A percentile compares a stretch with the other conserved stretches of the same genome.
These are phyloP conservation scores for Nasalis larvatus DNA, from an alignment of 2,113 vertebrate genomes.

Conservation along the genomic window DNA sequence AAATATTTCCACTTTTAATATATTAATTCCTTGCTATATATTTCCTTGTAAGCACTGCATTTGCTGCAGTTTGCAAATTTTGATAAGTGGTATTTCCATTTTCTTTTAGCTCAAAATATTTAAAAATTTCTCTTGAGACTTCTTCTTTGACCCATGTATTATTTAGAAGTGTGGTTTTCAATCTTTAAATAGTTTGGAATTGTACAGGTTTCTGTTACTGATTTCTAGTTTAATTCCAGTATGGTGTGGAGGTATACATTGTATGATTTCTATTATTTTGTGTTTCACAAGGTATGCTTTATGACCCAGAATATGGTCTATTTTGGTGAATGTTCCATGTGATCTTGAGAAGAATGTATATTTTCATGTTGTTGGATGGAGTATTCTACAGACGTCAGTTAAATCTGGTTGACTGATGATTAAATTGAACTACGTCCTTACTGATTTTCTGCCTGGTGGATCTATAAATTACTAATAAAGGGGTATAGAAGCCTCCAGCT, in stretches of 20 bases:
- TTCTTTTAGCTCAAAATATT: background rate
- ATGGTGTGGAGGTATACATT: background rate
- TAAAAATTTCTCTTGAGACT: background rate
- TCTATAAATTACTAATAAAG: background rate
- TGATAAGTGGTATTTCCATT: background rate
- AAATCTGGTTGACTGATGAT: background rate
- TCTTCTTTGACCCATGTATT: background rate
- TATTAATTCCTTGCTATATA: background rate
- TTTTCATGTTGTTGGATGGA: background rate
- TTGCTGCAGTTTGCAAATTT: background rate
- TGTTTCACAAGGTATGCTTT: background rate
- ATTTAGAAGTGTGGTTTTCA: background rate
- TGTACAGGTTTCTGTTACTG: background rate
- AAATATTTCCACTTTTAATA: background rate
- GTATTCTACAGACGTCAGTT: background rate
- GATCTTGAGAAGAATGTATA: slow-evolving; percentile 7
- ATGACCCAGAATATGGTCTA: background rate
- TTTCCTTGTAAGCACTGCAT: background rate
- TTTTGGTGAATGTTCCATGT: background rate
- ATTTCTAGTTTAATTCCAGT: background rate
- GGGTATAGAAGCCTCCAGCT: background rate
- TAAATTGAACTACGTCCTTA: background rate
- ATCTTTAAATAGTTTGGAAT: background rate
- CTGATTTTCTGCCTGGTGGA: background rate
- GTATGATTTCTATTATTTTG: background rate